These are phyloP conservation scores for Vannuccia rotundouncinata DNA, from an alignment of 2,888 invertebrate genomes.

Conservation along the genomic window DNA sequence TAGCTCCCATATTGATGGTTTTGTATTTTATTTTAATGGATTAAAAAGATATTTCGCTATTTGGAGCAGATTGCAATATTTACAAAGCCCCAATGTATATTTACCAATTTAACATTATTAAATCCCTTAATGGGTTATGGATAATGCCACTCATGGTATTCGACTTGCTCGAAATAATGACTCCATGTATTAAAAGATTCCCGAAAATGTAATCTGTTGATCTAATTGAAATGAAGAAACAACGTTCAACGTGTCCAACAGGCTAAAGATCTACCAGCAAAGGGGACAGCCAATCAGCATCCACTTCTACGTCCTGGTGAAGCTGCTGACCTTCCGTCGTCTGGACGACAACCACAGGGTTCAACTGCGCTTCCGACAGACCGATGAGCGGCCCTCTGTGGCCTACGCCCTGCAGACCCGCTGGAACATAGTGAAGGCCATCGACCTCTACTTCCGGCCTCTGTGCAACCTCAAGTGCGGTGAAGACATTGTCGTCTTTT, in stretches of 20 bases:
- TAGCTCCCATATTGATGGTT: no score
- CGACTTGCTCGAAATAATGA: no score
- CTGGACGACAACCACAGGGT: conserved; percentile 3
- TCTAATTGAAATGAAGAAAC: no score
- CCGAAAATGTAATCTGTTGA: background rate
- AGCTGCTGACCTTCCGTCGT: background rate
- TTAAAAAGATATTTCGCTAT: no score
- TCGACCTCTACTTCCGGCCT: background rate
- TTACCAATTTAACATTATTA: no score
- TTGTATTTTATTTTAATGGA: no score
- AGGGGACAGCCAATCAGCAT: conserved; percentile 3
- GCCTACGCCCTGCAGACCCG: background rate
- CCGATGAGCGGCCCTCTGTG: background rate
- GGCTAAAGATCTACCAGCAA: background rate
- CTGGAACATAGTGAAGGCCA: background rate
- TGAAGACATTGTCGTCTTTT: background rate
- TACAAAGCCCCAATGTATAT: no score
- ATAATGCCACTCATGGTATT: no score
- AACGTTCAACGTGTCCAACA: background rate
- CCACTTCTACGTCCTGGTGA: background rate
- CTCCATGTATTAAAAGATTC: no score
- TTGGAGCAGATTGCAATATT: no score
- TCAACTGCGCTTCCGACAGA: background rate
- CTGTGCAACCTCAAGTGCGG: background rate
- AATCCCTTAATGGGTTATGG: no score